phyloP scores from a whole-genome alignment of 1,140 invertebrate species.

The Venturia canescens region DNA sequence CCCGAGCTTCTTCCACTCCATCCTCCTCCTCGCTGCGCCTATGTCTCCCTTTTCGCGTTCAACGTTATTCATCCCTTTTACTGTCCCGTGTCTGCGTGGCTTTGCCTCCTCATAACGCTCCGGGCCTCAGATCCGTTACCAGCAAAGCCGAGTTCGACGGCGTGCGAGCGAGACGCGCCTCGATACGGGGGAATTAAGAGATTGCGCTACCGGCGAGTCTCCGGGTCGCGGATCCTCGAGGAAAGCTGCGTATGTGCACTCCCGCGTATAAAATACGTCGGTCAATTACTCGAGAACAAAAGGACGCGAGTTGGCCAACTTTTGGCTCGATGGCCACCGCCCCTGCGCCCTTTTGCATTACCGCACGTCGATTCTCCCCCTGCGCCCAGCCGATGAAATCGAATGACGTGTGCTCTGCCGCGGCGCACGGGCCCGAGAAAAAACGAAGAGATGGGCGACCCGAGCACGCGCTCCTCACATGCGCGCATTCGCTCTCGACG shows the following conservation, averaged over 20 bases:
- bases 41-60: not conserved
- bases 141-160: not conserved
- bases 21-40: not conserved
- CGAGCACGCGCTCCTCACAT: slow-evolving; percentile 19
- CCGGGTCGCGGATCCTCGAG: not conserved
- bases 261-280: not conserved
- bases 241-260: not conserved
- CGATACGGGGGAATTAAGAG: not conserved
- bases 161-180: not conserved
- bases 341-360: not conserved
- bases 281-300: not conserved
- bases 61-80: not conserved
- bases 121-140: not conserved
- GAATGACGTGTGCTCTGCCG: not conserved
- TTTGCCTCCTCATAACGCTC: not conserved
- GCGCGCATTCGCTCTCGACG: slow-evolving; percentile 4
- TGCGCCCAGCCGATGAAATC: not conserved
- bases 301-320: not conserved
- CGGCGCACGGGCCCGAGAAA: not conserved
- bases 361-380: not conserved
- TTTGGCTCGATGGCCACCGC: not conserved
- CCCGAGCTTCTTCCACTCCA: not conserved
- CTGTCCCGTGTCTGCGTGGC: not conserved
- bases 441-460: not conserved
- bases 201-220: not conserved